A percentile compares a stretch with the other conserved stretches of the same genome.
Conservation (phyloP, 2,113 vertebrate genomes). For the Nesospiza acunhae region DNA sequence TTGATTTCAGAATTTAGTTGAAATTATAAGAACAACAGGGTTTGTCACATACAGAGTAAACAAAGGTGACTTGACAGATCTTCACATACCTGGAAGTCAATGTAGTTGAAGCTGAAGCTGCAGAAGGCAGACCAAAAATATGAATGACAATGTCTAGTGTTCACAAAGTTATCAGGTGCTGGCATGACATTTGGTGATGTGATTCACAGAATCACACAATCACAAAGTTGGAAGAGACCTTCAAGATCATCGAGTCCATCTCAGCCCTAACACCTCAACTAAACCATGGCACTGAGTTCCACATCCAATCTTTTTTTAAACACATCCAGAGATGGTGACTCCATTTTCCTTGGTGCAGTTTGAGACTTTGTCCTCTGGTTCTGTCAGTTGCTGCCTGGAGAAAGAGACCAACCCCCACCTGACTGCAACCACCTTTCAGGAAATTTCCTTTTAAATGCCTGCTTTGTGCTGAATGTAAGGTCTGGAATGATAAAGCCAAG, state of each 20-base stretch:
- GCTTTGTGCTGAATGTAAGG: neutral
- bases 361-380: neutral
- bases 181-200: neutral
- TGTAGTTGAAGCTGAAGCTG: neutral
- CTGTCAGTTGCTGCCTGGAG: neutral
- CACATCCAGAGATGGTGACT: neutral
- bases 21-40: neutral
- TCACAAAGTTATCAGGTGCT: neutral
- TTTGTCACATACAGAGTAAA: neutral
- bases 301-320: neutral
- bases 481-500: neutral
- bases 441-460: neutral
- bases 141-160: neutral
- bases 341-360: neutral
- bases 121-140: neutral
- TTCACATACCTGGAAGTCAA: neutral
- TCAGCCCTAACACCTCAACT: neutral
- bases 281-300: neutral
- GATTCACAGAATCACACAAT: neutral
- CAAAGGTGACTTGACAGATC: neutral
- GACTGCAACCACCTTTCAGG: neutral
- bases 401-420: neutral
- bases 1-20: neutral
- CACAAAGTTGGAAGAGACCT: neutral
- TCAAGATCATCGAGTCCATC: neutral